A percentile compares a stretch with the other conserved stretches of the same genome.
Conservation (phyloP, 2,797 vertebrate genomes). For the Emys orbicularis region DNA sequence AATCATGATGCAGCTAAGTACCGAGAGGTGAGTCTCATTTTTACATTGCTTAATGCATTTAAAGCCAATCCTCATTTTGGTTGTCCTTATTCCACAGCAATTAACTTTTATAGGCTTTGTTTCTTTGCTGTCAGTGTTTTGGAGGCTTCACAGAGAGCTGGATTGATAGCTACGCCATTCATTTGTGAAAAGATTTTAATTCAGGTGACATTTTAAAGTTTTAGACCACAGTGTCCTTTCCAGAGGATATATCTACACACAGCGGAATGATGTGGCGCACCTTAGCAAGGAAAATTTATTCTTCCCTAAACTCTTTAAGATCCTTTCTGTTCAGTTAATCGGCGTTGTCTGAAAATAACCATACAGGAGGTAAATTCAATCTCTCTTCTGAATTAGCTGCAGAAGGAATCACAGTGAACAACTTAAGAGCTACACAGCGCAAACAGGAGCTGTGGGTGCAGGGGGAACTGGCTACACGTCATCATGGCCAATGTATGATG, state of each 20-base stretch:
- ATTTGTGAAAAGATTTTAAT: conserved; percentile 11
- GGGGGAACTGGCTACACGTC: neutral
- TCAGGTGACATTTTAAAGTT: neutral
- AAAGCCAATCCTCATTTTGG: neutral
- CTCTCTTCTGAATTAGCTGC: neutral
- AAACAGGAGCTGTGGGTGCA: neutral
- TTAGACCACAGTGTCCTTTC: neutral
- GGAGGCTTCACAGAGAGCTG: neutral
- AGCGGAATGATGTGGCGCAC: too few species aligned
- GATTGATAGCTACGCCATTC: conserved; percentile 8
- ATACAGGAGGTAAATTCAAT: neutral
- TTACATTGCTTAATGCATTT: neutral
- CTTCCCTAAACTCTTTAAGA: neutral
- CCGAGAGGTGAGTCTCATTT: neutral
- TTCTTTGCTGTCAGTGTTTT: neutral
- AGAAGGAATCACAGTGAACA: neutral
- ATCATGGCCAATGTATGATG: neutral
- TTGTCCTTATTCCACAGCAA: neutral
- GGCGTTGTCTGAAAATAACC: neutral
- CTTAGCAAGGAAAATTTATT: neutral
- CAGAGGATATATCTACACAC: neutral
- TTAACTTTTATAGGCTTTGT: conserved; percentile 5
- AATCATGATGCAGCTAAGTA: neutral
- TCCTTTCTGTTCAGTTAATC: neutral
- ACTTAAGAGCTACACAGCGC: too few species aligned